Evolutionary conservation across 2,113 vertebrate species (phyloP).

Genomic region (Tapirus terrestris): DNA sequence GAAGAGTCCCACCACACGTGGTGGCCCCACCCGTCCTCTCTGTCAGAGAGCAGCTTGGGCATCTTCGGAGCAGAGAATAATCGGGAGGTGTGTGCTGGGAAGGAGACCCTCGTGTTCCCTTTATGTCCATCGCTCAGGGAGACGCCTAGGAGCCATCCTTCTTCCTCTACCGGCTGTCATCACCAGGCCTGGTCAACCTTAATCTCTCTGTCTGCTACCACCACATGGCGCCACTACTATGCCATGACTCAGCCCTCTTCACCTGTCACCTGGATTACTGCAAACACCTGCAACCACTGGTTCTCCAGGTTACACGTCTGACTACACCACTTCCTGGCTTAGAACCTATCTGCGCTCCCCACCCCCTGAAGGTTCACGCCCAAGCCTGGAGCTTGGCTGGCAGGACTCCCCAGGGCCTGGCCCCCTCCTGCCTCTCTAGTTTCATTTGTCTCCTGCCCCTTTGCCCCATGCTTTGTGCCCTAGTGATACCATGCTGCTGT

Average conservation of each 20-base stretch:
- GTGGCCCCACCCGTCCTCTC: not conserved
- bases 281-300: not conserved
- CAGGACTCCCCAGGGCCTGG: not conserved
- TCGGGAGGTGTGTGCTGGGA: not conserved
- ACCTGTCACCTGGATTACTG: not conserved
- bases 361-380: not conserved
- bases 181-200: too few species aligned
- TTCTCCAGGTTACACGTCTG: not conserved
- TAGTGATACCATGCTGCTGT: not conserved
- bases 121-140: not conserved
- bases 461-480: not conserved
- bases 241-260: not conserved
- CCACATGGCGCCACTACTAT: not conserved
- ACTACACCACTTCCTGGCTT: not conserved
- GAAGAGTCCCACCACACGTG: accelerated
- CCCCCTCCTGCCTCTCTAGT: not conserved
- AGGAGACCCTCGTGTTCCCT: not conserved
- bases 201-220: not conserved
- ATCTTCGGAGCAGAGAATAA: not conserved
- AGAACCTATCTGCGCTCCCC: not conserved
- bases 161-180: too few species aligned
- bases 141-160: not conserved
- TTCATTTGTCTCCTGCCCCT: not conserved
- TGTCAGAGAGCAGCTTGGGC: not conserved
- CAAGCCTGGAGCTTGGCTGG: too few species aligned